phyloP scores from a whole-genome alignment of 1,140 invertebrate genomes.

The Drosophila sucinea region DNA sequence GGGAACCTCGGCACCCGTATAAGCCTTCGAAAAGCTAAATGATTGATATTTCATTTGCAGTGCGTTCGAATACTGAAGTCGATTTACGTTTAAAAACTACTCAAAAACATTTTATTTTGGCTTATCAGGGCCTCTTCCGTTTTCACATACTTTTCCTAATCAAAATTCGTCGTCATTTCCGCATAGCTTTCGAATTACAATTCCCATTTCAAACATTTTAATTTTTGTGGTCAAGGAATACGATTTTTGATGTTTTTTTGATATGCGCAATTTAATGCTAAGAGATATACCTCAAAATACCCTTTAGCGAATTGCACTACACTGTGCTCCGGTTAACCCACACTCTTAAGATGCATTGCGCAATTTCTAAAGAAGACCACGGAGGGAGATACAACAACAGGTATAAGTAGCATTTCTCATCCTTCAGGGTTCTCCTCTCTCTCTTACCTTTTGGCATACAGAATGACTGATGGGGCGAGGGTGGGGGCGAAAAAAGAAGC shows the following conservation, averaged over 20 bases:
- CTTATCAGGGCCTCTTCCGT: background rate
- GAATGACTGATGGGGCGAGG: background rate
- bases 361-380: constrained; percentile 28
- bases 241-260: too few species aligned
- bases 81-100: too few species aligned
- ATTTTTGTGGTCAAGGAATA: too few species aligned
- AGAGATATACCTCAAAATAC: background rate
- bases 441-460: background rate
- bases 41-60: too few species aligned
- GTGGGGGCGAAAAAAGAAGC: background rate
- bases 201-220: background rate
- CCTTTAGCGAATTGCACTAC: background rate
- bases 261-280: too few species aligned
- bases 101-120: too few species aligned
- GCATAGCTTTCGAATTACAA: background rate
- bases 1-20: too few species aligned
- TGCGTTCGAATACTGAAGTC: too few species aligned
- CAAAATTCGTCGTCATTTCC: too few species aligned
- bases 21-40: too few species aligned
- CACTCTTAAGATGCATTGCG: constrained; percentile 16
- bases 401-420: constrained; percentile 35
- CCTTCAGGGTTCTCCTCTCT: background rate
- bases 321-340: constrained; percentile 27
- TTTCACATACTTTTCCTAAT: too few species aligned
- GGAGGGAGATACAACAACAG: constrained; percentile 18